Percentiles rank a stretch among this genome's conserved stretches.
Evolutionary conservation across 2,113 vertebrate species (phyloP).

Genomic region (Chamaea fasciata): DNA sequence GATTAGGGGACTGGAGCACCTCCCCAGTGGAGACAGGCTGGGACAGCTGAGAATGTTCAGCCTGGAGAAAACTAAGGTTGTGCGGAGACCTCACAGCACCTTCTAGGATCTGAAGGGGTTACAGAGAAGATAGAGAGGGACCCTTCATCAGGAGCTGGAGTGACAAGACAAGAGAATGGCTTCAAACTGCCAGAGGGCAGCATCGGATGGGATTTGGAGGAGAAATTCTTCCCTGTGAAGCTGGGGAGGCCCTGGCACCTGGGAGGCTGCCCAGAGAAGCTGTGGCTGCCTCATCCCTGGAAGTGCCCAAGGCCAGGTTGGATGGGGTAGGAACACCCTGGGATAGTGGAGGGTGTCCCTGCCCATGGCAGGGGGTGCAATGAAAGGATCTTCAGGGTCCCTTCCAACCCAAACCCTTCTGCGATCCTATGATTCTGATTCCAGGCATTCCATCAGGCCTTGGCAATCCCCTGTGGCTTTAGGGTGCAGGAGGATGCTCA

Average conservation of each 20-base stretch:
- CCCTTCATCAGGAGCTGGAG: not conserved
- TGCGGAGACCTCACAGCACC: not conserved
- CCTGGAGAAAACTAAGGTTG: not conserved
- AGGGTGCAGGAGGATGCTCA: not conserved
- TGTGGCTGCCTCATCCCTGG: not conserved
- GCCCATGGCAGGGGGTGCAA: not conserved
- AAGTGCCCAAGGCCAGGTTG: not conserved
- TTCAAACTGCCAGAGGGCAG: not conserved
- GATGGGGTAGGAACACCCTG: rapidly evolving
- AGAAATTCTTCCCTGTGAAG: not conserved
- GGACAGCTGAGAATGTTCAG: not conserved
- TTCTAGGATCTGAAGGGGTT: not conserved
- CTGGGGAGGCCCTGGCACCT: not conserved
- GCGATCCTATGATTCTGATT: not conserved
- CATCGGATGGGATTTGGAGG: rapidly evolving
- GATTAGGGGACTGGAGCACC: not conserved
- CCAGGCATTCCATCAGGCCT: not conserved
- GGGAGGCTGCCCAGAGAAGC: not conserved
- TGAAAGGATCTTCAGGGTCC: no score
- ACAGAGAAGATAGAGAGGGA: not conserved
- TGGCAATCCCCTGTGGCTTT: not conserved
- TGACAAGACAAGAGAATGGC: not conserved
- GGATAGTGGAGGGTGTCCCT: not conserved
- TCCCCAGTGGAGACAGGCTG: not conserved
- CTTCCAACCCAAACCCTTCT: not conserved